A percentile compares a stretch with the other conserved stretches of the same genome.
phyloP scores from a whole-genome alignment of 2,113 vertebrate species.

The Rostratula benghalensis region DNA sequence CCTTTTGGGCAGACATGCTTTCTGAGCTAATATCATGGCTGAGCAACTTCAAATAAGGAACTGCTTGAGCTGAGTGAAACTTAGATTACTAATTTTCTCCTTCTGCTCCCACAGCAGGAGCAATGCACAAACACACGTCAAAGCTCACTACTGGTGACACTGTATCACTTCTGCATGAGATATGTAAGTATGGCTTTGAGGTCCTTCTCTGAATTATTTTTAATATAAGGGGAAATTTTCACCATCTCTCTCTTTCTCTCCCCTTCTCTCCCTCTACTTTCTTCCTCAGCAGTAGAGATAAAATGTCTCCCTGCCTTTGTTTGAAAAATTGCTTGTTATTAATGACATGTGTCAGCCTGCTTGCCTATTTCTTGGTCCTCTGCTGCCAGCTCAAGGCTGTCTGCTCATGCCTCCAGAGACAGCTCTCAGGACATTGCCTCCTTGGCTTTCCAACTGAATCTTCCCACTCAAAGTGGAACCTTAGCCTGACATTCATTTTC shows the following conservation, averaged over 20 bases:
- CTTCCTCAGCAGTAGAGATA: background rate
- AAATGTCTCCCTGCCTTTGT: background rate
- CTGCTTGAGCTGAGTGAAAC: background rate
- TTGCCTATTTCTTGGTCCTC: background rate
- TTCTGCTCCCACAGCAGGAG: background rate
- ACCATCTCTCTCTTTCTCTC: background rate
- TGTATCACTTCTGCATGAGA: background rate
- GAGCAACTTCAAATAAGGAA: background rate
- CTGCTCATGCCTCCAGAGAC: background rate
- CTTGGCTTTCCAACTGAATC: background rate
- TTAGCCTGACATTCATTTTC: background rate
- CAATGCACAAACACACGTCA: accelerated
- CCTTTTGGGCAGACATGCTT: background rate
- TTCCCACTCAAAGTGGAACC: background rate
- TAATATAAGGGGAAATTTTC: background rate
- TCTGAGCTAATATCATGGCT: background rate
- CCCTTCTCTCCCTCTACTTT: background rate
- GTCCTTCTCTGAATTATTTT: background rate
- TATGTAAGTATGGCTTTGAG: background rate
- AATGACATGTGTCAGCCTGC: background rate
- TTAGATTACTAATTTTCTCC: background rate
- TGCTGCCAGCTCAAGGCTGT: background rate
- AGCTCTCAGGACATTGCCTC: background rate
- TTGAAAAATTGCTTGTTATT: background rate
- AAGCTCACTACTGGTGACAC: background rate